Evolutionary conservation across 35 echinoderm and acorn worm genomes (phyloP), one percentile per base, ranked within the genome.

Genomic region (Ophioderma brevispina): DNA sequence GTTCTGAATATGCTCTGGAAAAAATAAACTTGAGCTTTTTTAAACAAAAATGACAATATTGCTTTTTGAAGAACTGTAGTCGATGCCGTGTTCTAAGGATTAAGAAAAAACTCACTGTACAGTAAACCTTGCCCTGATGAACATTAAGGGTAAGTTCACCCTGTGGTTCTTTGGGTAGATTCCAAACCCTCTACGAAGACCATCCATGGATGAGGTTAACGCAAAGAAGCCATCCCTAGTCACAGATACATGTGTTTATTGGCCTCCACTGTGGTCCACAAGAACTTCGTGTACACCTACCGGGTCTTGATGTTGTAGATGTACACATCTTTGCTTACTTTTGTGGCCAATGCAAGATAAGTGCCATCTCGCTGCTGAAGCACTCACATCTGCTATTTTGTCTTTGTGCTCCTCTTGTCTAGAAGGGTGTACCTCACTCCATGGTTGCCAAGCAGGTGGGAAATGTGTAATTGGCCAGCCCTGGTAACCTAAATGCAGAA

Each of bases 221-320:
- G 95, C 39, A 80, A 99, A 99, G 63, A 95, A 91, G 41, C 94
- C 97, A 35, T 99, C 91, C 21, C 85, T 84, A 14, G 97, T 95
- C 36, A 99, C 86, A 28, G 85, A 40, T 33, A 99, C 93, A 10
- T 40, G 78, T 50, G 78, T n/a, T 76, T 2, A 94, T 92, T 6
- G 91, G n/a, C n/a, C 82, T 33, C 87, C 85, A 18, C 82, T 92
- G 56, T 99, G 97, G 39, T 87, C 93, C 25, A 75, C 90, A 77
- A n/a, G n/a, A 95, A 92, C 33, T 94, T 95, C 85, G 93, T 90
- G 0, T 89, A 23, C 11, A 99, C 56, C 50, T 95, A 87, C 36
- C 82, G 87, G 0, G 90, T 84, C 13, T 91, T 92, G 64, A 99
- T 82, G 85, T 99, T 94, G 78, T 95, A 99, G 55, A 99, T 59